Conservation (phyloP, 2,797 vertebrate genomes). For the Psittacula derbiana region DNA sequence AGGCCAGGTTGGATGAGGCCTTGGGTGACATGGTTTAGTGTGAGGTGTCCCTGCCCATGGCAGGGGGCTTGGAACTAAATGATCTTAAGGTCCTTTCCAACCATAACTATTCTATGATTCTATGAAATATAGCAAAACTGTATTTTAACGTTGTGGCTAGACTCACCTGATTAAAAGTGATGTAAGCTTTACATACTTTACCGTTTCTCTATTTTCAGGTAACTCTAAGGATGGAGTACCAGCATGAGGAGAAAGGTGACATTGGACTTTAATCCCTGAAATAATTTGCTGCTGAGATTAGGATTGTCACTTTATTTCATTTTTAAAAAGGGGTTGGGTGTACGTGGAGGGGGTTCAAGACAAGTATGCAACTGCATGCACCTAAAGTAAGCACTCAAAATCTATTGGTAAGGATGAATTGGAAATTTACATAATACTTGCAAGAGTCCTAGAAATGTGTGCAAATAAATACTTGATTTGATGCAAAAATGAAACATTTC, state of each 20-base stretch:
- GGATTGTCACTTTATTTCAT: neutral
- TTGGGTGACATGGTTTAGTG: too few species aligned
- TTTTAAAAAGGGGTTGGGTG: neutral
- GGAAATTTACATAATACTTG: neutral
- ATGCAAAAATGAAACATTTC: neutral
- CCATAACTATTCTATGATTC: too few species aligned
- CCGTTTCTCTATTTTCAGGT: neutral
- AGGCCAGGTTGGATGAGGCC: too few species aligned
- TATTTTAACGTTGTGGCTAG: neutral
- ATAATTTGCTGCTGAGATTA: neutral
- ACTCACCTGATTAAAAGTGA: neutral
- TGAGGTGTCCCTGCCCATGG: too few species aligned
- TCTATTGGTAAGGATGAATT: neutral
- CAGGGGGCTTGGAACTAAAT: too few species aligned
- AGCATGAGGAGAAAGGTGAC: neutral
- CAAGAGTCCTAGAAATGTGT: neutral
- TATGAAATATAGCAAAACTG: neutral
- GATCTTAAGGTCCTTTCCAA: too few species aligned
- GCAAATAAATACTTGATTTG: neutral
- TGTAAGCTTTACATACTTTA: neutral
- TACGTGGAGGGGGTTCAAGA: neutral
- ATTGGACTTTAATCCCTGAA: neutral
- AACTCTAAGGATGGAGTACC: neutral
- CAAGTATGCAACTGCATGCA: neutral
- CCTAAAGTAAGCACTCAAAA: neutral